Base-by-base conservation (phyloP, 2,888 invertebrate genomes). In the Oligia fasciuncula region DNA sequence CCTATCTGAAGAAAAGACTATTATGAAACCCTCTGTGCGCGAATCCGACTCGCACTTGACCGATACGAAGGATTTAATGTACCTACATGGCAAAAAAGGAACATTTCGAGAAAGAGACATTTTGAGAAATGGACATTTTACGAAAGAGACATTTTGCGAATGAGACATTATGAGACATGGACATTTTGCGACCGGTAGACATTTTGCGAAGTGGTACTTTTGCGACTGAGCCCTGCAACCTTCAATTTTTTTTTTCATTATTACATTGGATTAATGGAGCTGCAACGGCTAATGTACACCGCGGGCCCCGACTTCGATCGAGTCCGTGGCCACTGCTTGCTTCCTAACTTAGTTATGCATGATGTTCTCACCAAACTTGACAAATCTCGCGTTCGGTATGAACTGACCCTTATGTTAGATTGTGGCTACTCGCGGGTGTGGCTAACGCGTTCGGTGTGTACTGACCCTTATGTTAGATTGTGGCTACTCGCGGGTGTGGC, bases 321-420 rank as follows among this genome's bases (percentile, higher is more conserved):
- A 60, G 67, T 40, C 29, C 17, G 40, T 51, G 17, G 19, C 40
- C 43, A 62, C 79, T 78, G 79, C 54, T 79, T 70, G 14, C 79
- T 69, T 46, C 43, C n/a, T 79, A 29, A 68, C 43, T 54, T 14
- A 29, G 2, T 29, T 62, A 17, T 62, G 62, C 62, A 62, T 62
- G 29, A 60, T 67, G 49, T 57, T 66, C 35, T 63, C 76, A 54
- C 29, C 63, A 29, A 29, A 54, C 49, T 51, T 29, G 9, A 51
- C 17, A 23, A 17, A 76, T 29, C 1, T 54, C 63, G 35, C 35
- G 35, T 35, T 35, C 46, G 13, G 51, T 51, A n/a, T 60, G 23
- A 2, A 60, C 57, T 60, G 57, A 13, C 57, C 23, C 51, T 17
- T 51, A 17, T 17, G 11, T 60, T 60, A n/a, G n/a, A n/a, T n/a